Base-by-base conservation (phyloP, 1,140 invertebrate species). In the Psilanteris sp. region DNA sequence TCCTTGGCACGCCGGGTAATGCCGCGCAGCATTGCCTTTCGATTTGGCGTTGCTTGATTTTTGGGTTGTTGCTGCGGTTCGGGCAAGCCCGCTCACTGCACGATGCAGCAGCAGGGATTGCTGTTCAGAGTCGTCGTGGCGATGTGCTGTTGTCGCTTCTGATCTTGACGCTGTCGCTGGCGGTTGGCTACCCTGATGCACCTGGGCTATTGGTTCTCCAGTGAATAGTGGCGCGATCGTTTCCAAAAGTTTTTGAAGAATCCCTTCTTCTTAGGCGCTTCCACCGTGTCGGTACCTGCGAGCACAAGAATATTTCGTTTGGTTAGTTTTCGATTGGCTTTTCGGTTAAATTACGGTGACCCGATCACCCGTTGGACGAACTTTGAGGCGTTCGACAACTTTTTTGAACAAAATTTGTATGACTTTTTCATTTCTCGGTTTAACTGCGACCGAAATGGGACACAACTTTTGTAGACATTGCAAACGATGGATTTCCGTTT, bases 201-300 rank as follows among this genome's bases (percentile, higher is more conserved):
- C 85, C 85, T 87, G 84, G 82, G 86, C 87, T 91, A 90, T 90
- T 92, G 92, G 82, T 95, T 93, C 85, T 95, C 94, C 85, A 95
- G 87, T 14, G 94, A 95, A 83, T 94, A 93, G 81, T 94, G 94
- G 43, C 94, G 92, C 43, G 94, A 94, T 55, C 92, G 91, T 85
- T 95, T 95, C 94, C 94, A 95, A 62, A 95, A 92, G 82, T 90
- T 94, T 87, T 93, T 94, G 89, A 95, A 95, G 81, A 95, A 94
- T 41, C 94, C 92, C 85, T 93, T 94, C 83, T 94, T 94, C 85
- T 95, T 94, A 50, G 93, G 93, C 72, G 90, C 76, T 87, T 91
- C 85, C 80, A 87, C 82, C 83, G 89, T 80, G 43, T 93, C 92
- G 66, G 93, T 92, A 70, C 92, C 93, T 93, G 89, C 1, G 29